A percentile compares a stretch with the other conserved stretches of the same genome.
phyloP scores from a whole-genome alignment of 2,797 vertebrate species.

The Nasua narica region DNA sequence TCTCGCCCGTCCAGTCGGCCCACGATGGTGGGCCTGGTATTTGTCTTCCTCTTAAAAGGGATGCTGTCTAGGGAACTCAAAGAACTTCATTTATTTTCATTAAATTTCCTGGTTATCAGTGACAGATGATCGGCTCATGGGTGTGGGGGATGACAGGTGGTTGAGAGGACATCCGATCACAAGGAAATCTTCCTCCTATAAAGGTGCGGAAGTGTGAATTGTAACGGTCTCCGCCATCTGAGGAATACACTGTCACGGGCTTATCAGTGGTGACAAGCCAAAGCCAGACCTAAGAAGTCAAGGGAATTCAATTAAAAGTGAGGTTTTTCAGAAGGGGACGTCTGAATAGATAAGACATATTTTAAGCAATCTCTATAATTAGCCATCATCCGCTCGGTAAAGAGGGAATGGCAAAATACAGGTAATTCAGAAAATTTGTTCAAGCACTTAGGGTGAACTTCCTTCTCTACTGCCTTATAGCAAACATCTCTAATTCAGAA shows the following conservation, averaged over 20 bases:
- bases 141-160: not conserved
- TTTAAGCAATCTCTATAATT: not conserved
- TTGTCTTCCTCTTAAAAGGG: not conserved
- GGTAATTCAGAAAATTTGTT: not conserved
- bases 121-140: not conserved
- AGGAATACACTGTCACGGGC: not conserved
- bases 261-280: not conserved
- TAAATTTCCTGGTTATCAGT: not conserved
- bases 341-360: not conserved
- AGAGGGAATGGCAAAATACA: not conserved
- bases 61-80: not conserved
- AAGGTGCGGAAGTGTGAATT: not conserved
- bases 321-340: not conserved
- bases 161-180: not conserved
- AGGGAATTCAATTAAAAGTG: not conserved
- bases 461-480: not conserved
- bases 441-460: not conserved
- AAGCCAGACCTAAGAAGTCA: not conserved
- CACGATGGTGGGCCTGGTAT: not conserved
- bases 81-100: constrained; percentile 52
- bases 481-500: not conserved
- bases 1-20: not conserved
- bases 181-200: not conserved
- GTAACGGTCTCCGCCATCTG: not conserved
- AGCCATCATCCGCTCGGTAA: not conserved